Conservation (phyloP, 2,888 invertebrate genomes). For the Abrostola tripartita region DNA sequence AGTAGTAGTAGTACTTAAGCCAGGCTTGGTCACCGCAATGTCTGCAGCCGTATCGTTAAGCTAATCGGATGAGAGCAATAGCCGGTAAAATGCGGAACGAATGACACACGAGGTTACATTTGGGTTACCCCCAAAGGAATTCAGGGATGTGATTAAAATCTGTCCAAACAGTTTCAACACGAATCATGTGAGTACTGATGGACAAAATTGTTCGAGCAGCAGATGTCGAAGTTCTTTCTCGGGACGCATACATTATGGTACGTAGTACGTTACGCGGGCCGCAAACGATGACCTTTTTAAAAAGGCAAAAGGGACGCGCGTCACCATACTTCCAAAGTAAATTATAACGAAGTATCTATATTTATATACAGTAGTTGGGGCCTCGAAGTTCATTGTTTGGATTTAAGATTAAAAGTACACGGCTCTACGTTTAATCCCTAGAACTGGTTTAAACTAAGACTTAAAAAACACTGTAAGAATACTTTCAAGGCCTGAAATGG, state of each 20-base stretch:
- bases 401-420: not conserved
- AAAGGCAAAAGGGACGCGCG: slow-evolving; percentile 9
- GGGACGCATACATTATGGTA: slow-evolving; percentile 30
- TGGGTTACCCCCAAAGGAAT: slow-evolving; percentile 11
- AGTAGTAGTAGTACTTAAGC: not conserved
- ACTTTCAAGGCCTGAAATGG: no score
- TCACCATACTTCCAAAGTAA: slow-evolving; percentile 14
- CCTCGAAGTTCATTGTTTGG: not conserved
- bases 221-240: slow-evolving; percentile 33
- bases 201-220: slow-evolving; percentile 13
- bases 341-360: slow-evolving; percentile 4
- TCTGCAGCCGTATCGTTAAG: not conserved
- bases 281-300: slow-evolving; percentile 22
- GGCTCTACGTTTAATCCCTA: no score
- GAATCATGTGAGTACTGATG: slow-evolving; percentile 42
- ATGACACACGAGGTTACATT: slow-evolving; percentile 13
- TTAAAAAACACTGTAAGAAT: no score
- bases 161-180: slow-evolving; percentile 25
- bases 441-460: no score
- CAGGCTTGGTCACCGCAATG: not conserved
- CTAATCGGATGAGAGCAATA: slow-evolving; percentile 1
- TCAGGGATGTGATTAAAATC: slow-evolving; percentile 44
- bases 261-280: slow-evolving; percentile 20
- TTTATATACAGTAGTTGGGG: slow-evolving; percentile 1
- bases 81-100: slow-evolving; percentile 5